phyloP scores from a whole-genome alignment of 2,113 vertebrate genomes.

The Microtus oregoni region DNA sequence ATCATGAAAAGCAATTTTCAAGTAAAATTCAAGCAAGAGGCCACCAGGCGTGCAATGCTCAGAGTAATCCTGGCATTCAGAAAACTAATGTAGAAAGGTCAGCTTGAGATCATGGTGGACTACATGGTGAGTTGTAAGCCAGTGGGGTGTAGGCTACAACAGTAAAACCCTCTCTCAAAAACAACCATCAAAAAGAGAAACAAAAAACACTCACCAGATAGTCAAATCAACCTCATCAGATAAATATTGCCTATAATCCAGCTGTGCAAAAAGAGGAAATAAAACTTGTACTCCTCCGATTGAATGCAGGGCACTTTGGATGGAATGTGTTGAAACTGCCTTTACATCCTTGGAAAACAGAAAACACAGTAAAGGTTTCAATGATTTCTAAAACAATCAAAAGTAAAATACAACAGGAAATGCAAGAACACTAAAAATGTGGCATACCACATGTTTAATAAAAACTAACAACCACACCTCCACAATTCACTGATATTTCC shows the following conservation, averaged over 20 bases:
- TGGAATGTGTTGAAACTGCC: conserved; percentile 97
- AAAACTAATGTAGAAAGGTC: background rate
- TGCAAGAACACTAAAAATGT: background rate
- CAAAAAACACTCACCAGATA: conserved; percentile 90
- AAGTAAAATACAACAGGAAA: conserved; percentile 39
- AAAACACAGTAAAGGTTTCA: conserved; percentile 60
- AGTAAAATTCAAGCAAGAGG: conserved; percentile 4
- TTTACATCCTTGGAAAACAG: conserved; percentile 93
- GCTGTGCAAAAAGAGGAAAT: conserved; percentile 97
- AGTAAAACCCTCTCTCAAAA: background rate
- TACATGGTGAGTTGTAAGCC: background rate
- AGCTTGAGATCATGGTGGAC: background rate
- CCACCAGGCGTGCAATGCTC: background rate
- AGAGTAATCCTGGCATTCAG: background rate
- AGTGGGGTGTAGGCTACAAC: background rate
- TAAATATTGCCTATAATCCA: conserved; percentile 94
- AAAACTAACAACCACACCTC: background rate
- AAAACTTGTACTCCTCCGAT: conserved; percentile 98
- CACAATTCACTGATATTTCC: background rate
- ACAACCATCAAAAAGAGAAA: background rate
- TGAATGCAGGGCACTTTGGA: conserved; percentile 98
- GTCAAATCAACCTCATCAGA: conserved; percentile 94
- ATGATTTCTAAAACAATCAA: conserved; percentile 48
- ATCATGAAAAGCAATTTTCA: background rate
- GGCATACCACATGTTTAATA: background rate